Evolutionary conservation across 2,888 invertebrate species (phyloP), one percentile per base, ranked within the genome.

Genomic region (Cerastoderma edule): DNA sequence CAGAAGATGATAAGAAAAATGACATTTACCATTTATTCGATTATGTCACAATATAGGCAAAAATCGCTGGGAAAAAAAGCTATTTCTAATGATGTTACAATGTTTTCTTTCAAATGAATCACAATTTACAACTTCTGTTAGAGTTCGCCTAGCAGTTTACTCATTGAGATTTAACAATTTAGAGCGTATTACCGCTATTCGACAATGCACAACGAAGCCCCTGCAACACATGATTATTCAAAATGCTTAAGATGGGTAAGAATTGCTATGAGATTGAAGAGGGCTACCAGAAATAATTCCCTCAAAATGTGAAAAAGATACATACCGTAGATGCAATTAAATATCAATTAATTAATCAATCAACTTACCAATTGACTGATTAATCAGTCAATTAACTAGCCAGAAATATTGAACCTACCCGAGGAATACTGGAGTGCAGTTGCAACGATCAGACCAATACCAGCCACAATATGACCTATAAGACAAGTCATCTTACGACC

Each of bases 401-500:
- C n/a, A n/a, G n/a, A 53, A 19, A 22, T 19, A 16, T n/a, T n/a
- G n/a, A n/a, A n/a, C 54, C 33, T 75, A 80, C 83, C 76, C 66
- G 80, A 72, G 22, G 64, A 65, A 33, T 69, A 76, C 2, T 57
- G 71, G 24, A 81, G 70, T 0, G 68, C 53, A 0, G 81, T 81
- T 1, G 83, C 81, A 0, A 72, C 30, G 1, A 79, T 66, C 10
- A 83, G 69, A 5, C 75, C 71, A 5, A 73, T 19, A 8, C 75
- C 77, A 1, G 79, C 75, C 2, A 77, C 50, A 0, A 54, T 39
- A 28, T 83, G 83, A 50, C 74, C 79, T 4, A 78, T 53, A n/a
- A 75, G 56, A 30, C 71, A 65, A 0, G 81, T 77, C 63, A 64
- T 66, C 33, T 82, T 81, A 24, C 86, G 63, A 0, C 86, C 86